phyloP scores from a whole-genome alignment of 2,888 invertebrate genomes.

The Spilosoma lubricipeda region DNA sequence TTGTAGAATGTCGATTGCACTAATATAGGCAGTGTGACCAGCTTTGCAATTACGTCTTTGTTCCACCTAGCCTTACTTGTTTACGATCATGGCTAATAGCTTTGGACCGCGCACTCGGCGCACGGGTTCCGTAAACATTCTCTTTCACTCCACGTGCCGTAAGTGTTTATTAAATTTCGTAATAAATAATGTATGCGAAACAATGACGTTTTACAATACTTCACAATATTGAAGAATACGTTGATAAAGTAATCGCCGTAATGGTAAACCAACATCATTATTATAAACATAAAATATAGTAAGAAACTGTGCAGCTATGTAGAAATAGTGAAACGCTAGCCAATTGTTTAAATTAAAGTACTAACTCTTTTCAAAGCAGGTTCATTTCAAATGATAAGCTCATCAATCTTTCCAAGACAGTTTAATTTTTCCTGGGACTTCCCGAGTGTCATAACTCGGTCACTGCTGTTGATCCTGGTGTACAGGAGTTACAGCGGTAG shows the following conservation, averaged over 20 bases:
- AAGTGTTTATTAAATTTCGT: conserved; percentile 19
- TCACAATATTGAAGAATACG: background rate
- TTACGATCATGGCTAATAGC: conserved; percentile 29
- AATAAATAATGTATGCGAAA: conserved; percentile 8
- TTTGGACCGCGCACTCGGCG: conserved; percentile 20
- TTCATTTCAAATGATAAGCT: too few relatives aligned
- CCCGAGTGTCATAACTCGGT: too few relatives aligned
- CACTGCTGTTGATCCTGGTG: too few relatives aligned
- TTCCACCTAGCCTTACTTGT: conserved; percentile 19
- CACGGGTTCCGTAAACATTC: conserved; percentile 32
- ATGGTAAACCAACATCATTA: background rate
- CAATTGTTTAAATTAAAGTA: too few relatives aligned
- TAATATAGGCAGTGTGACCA: conserved; percentile 38
- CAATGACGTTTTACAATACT: conserved; percentile 11
- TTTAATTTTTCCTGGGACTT: too few relatives aligned
- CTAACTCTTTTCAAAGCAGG: too few relatives aligned
- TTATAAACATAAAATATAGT: background rate
- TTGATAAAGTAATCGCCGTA: background rate
- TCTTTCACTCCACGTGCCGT: conserved; percentile 11
- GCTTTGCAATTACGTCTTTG: conserved; percentile 41
- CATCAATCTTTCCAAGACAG: too few relatives aligned
- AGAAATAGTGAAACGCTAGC: background rate
- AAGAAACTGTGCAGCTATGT: background rate
- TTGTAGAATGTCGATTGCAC: conserved; percentile 48
- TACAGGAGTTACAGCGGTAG: too few relatives aligned